Evolutionary conservation across 2,888 invertebrate species (phyloP), one percentile per base, ranked within the genome.

Genomic region (Saturnia pavonia): DNA sequence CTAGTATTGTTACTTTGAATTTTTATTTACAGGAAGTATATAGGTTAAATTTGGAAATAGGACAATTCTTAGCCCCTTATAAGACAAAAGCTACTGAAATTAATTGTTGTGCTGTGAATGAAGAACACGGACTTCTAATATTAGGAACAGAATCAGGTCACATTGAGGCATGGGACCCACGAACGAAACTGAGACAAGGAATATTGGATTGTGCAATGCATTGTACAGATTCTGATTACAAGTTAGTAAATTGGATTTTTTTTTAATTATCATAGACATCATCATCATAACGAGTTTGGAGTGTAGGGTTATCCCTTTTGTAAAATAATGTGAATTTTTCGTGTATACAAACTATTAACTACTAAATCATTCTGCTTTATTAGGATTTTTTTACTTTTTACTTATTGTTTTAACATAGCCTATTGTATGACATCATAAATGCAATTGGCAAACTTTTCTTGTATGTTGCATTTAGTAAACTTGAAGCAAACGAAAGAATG

Each of bases 81-180:
- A 94, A 95, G 72, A 96, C 98, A 4, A 96, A 96, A 74, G 96
- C 97, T 19, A 95, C 95, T 73, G 95, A 96, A 74, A 95, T 98
- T 34, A 98, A 98, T 85, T 97, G 97, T 82, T 97, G 98, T 85
- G 95, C 96, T 76, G 96, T 99, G 16, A 99, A 98, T 94, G 96
- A 97, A 0, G 96, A 96, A 70, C 99, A 99, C 94, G 96, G 99
- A 77, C 94, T 99, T 69, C 91, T 99, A 27, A 92, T 97, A 69
- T 96, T 97, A 80, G 99, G 99, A 14, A 97, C 98, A 16, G 96
- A 96, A 80, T 97, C 98, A 85, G 99, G 99, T 0, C 96, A 96
- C 79, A 96, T 99, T 0, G 99, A 99, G 88, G 99, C 99, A 6
- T 99, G 99, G 99, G 99, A 99, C 92, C 98, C 99, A 14, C 94